phyloP scores from a whole-genome alignment of 2,113 vertebrate species.

The Shinisaurus crocodilurus region DNA sequence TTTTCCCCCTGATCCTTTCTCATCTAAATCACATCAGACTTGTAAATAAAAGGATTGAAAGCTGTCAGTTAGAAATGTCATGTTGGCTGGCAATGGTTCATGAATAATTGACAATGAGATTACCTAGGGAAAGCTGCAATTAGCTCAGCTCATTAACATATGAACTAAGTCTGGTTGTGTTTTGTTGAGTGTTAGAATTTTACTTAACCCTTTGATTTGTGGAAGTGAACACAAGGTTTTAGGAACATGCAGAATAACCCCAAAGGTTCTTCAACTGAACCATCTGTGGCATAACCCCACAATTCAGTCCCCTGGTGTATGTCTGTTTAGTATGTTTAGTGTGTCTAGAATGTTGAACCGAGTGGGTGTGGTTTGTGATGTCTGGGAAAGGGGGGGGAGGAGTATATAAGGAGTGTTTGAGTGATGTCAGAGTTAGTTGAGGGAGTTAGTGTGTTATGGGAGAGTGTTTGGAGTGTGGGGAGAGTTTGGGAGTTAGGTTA shows the following conservation, averaged over 20 bases:
- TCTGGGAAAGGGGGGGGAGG: no score
- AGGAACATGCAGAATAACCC: background rate
- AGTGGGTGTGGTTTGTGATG: no score
- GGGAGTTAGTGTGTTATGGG: no score
- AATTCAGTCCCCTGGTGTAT: no score
- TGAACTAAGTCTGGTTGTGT: slow-evolving; percentile 70
- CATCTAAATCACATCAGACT: slow-evolving; percentile 56
- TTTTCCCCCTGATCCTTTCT: slow-evolving; percentile 10
- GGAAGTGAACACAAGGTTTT: background rate
- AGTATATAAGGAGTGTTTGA: no score
- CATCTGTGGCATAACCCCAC: no score
- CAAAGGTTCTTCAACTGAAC: background rate
- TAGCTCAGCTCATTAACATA: slow-evolving; percentile 79
- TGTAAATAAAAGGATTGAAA: slow-evolving; percentile 76
- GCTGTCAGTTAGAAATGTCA: slow-evolving; percentile 78
- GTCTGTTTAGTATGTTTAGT: no score
- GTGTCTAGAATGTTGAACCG: no score
- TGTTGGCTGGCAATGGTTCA: slow-evolving; percentile 72
- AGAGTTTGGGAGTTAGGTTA: no score
- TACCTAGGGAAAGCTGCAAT: slow-evolving; percentile 80
- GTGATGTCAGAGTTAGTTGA: no score
- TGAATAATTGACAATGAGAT: slow-evolving; percentile 81
- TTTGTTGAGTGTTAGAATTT: slow-evolving; percentile 70
- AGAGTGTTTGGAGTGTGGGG: no score
- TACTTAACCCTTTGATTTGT: slow-evolving; percentile 70